Evolutionary conservation across 2,797 vertebrate genomes (phyloP), one percentile per base, ranked within the genome.

Genomic region (Acanthopagrus latus): DNA sequence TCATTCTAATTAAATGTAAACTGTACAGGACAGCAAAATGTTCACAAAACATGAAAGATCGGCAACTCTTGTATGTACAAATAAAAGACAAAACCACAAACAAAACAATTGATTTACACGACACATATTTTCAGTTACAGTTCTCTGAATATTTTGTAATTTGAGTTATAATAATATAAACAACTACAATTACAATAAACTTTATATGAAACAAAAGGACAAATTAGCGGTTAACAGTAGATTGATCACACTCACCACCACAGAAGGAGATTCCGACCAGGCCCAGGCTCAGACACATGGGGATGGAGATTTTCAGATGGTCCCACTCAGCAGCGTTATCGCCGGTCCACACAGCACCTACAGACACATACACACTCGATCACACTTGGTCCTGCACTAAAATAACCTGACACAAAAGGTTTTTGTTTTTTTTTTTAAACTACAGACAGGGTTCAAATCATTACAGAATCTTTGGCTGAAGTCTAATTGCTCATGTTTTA

Each of bases 321-420:
- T 95, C 97, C 98, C 98, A 99, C 44, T 98, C 97, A 0, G 97
- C 98, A n/a, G 97, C 92, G 38, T 99, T 99, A 84, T 99, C 98
- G 0, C 98, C 98, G 0, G 98, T 99, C 98, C 98, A 99, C 21
- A 98, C 95, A 0, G 97, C 97, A 12, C 97, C 97, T 99, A 78
- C 3, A 85, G 7, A 64, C 3, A 81, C 38, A 71, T 11, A 67
- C 17, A 84, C 41, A 62, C 3, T 21, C 17, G n/a, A 38, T 38
- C 13, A 50, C 11, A n/a, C 7, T 1, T n/a, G n/a, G 13, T 5
- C 2, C 20, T 62, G 16, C 1, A 20, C 11, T 23, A 12, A 27
- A 63, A 63, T 3, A 44, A 1, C 6, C 16, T 1, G 21, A 46
- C 50, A 54, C 17, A 48, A 38, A 44, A 44, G 5, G 11, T 14